Conservation (phyloP, 2,113 vertebrate genomes). For the Maccullochella peelii region DNA sequence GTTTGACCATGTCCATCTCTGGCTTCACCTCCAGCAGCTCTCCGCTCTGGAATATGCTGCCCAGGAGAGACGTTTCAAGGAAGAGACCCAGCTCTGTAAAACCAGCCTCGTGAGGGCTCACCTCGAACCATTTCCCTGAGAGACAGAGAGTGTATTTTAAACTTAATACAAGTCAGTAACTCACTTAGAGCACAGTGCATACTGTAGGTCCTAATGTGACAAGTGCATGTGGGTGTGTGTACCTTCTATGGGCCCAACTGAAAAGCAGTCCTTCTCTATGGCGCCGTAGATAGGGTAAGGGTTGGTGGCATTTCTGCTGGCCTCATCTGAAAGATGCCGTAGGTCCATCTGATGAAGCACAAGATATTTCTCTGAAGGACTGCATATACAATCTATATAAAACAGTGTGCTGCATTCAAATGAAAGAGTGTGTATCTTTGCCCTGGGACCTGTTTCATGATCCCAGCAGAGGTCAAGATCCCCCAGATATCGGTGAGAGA, state of each 20-base stretch:
- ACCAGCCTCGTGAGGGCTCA: constrained; percentile 72
- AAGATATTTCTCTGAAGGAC: neutral
- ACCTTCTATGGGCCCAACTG: constrained; percentile 53
- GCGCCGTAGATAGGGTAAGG: constrained; percentile 76
- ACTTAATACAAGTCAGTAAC: neutral
- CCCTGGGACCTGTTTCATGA: constrained; percentile 60
- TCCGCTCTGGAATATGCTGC: constrained; percentile 62
- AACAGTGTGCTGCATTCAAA: neutral
- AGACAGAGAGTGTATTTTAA: neutral
- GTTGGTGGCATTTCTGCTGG: constrained; percentile 61
- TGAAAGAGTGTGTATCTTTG: neutral
- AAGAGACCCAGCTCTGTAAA: constrained; percentile 73
- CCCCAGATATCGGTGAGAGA: constrained; percentile 65
- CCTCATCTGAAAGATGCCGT: constrained; percentile 65
- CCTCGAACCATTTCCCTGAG: constrained; percentile 72
- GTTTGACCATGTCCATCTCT: constrained; percentile 73
- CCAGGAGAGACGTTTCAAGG: constrained; percentile 63
- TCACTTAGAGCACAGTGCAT: fast-evolving
- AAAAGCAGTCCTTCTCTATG: constrained; percentile 55
- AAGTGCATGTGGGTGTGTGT: neutral
- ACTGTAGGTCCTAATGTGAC: too few relatives aligned
- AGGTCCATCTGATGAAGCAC: constrained; percentile 56
- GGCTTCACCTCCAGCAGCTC: constrained; percentile 52
- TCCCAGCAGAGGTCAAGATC: constrained; percentile 40
- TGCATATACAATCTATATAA: neutral